These are phyloP conservation scores for Vombatus ursinus DNA, from an alignment of 2,113 vertebrate genomes.

Conservation along the genomic window DNA sequence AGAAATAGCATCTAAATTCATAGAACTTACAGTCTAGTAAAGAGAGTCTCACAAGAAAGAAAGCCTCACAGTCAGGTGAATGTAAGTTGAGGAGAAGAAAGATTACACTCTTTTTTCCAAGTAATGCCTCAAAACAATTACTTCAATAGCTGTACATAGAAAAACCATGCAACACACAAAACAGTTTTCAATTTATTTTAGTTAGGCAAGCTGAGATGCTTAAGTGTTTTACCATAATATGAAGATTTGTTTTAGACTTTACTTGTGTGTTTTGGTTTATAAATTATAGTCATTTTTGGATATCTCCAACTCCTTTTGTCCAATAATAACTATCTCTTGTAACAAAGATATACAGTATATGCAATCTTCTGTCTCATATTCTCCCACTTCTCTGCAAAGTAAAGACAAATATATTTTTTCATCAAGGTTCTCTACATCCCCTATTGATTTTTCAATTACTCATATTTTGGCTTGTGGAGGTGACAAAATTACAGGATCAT, in stretches of 20 bases:
- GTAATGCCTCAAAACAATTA: neutral
- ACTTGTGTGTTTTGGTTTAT: neutral
- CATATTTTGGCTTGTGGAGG: neutral
- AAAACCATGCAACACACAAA: neutral
- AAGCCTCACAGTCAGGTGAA: neutral
- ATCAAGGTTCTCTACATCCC: neutral
- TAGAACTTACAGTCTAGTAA: neutral
- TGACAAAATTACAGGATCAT: neutral
- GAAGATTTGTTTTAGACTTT: neutral
- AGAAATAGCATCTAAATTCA: neutral
- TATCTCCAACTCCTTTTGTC: neutral
- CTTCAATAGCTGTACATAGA: neutral
- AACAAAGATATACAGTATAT: neutral
- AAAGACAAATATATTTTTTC: neutral
- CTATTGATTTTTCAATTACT: neutral
- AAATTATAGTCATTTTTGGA: neutral
- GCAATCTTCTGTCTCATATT: neutral
- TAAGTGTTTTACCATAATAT: neutral
- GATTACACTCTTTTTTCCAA: neutral
- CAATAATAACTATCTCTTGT: neutral
- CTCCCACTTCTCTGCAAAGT: neutral
- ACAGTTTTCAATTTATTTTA: neutral
- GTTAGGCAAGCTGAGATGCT: neutral
- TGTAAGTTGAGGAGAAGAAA: neutral
- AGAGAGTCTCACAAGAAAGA: neutral